Base-by-base conservation (phyloP, 2,797 vertebrate genomes). In the Peromyscus eremicus region DNA sequence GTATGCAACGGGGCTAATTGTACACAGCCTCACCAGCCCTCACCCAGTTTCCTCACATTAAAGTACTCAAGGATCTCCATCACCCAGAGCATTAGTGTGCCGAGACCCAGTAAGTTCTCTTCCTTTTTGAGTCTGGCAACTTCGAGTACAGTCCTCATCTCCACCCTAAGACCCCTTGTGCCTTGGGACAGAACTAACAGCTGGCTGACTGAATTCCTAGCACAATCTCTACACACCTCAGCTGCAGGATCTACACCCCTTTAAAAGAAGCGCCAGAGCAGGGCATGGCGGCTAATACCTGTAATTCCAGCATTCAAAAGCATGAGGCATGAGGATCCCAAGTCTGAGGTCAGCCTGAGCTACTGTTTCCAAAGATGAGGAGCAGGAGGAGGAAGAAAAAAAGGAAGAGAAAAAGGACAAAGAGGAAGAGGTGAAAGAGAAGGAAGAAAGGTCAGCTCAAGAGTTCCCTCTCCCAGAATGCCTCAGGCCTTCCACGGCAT, bases 121-220 rank as follows among this genome's bases (percentile, higher is more conserved):
- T 79, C 57, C 43, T 76, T 86, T 80, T 75, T 49, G 60, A 37
- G 21, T 11, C 86, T 77, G 43, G n/a, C 57, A 95, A 75, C 57
- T 71, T 5, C 40, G 8, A 82, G 71, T 75, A 82, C 2, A 66
- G 43, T 75, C 46, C 88, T 91, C 85, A 73, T 43, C 76, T 83
- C 34, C 25, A 86, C 16, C 21, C 0, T 86, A 49, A 92, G 60
- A 87, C 5, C 52, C 1, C 70, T 55, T 57, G 32, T 80, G 77
- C 40, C 29, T 46, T 81, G 34, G 79, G 92, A 66, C 37, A 94
- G 57, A 92, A 77, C 86, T 89, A 95, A 96, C 82, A 91, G 70
- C 82, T 14, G 91, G 70, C 82, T 12, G 8, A 66, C 40, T 5
- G 23, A 87, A 75, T 60, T 68, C 57, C 62, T 92, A 86, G 0